Evolutionary conservation across 2,888 invertebrate species (phyloP), one percentile per base, ranked within the genome.

Genomic region (Sepiola atlantica): DNA sequence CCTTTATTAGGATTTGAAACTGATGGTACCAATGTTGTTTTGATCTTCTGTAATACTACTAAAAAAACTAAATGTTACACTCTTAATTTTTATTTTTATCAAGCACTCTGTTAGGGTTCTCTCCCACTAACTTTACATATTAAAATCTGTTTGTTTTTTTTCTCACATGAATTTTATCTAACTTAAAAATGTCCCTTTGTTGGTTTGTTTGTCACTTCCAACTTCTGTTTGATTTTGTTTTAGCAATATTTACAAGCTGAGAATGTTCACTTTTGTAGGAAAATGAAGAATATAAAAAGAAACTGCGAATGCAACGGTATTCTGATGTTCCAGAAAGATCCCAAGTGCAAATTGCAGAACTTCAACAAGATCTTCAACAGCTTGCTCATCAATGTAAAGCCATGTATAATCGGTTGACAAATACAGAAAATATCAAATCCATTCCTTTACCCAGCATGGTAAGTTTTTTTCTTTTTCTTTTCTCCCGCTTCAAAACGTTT

Each of bases 301-400:
- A n/a, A 54, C 10, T 92, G 0, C 24, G 55, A 18, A 92, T 92
- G 45, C 92, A 55, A 54, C 55, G 45, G n/a, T 55, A 92, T 55
- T 92, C 92, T n/a, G 55, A 92, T 45, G n/a, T 45, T 0, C 55
- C 92, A 35, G 55, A 45, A 28, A 45, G n/a, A 18, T 24, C 35
- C 54, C 45, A 92, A 92, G 95, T 95, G 21, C 96, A 96, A 91
- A 95, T 95, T 18, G 94, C 95, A 6, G 95, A 94, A 35, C 94
- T 96, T 35, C 95, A 96, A 35, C 95, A 95, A 55, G 96, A 96
- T 94, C 94, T 96, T 28, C 94, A 95, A 28, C 95, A 95, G n/a
- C 95, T 96, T 18, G 96, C 96, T 14, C 94, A 94, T 20, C 95
- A 95, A 45, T 96, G 96, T 91, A 96, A 96, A 91, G 95, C 95